phyloP scores from a whole-genome alignment of 2,113 vertebrate species.

The Chiloscyllium plagiosum region DNA sequence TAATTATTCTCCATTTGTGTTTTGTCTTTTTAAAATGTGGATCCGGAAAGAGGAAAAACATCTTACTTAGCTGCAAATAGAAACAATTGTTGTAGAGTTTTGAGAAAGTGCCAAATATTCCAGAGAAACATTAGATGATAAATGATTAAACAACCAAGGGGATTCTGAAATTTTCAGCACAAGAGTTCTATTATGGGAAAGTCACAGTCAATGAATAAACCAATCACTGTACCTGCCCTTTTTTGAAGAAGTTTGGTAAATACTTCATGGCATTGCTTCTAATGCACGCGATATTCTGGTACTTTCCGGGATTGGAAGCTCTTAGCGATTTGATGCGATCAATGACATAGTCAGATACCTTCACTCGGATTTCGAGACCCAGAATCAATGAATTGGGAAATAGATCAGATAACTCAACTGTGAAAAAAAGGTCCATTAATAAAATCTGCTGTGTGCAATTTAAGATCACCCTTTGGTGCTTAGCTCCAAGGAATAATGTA shows the following conservation, averaged over 20 bases:
- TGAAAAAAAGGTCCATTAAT: slow-evolving; percentile 27
- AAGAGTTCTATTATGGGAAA: background rate
- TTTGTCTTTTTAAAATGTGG: slow-evolving; percentile 92
- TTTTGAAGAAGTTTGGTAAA: slow-evolving; percentile 83
- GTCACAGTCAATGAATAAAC: background rate
- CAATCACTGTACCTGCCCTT: slow-evolving; percentile 69
- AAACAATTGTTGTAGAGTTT: background rate
- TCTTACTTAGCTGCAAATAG: slow-evolving; percentile 59
- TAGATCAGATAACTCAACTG: slow-evolving; percentile 75
- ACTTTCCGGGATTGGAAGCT: slow-evolving; percentile 60
- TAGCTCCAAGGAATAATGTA: background rate
- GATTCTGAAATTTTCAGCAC: background rate
- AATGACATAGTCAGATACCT: slow-evolving; percentile 83
- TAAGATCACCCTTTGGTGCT: background rate
- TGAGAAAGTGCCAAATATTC: background rate
- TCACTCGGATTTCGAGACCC: slow-evolving; percentile 83
- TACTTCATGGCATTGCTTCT: slow-evolving; percentile 93
- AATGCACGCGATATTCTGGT: slow-evolving; percentile 84
- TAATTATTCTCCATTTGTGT: slow-evolving; percentile 92
- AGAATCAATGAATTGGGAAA: slow-evolving; percentile 77
- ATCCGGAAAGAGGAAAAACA: slow-evolving; percentile 80
- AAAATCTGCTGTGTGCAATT: background rate
- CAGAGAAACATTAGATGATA: background rate
- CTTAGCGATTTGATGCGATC: slow-evolving; percentile 77
- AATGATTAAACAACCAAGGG: background rate